Evolutionary conservation across 2,888 invertebrate species (phyloP).

Genomic region (Catocala fraxini): DNA sequence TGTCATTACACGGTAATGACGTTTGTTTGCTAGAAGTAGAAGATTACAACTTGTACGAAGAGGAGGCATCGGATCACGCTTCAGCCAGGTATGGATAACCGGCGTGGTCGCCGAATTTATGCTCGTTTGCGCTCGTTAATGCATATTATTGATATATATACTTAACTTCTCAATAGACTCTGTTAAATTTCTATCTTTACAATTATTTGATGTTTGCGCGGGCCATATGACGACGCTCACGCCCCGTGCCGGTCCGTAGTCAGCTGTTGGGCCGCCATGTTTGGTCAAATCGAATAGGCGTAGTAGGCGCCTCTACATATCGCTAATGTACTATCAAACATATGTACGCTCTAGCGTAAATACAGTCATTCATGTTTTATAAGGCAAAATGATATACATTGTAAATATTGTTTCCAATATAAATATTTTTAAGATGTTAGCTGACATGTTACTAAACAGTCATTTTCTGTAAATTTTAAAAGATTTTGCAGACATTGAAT

Average conservation of each 20-base stretch:
- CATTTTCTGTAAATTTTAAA: neutral
- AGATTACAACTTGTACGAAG: slow-evolving; percentile 86
- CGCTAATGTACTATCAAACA: slow-evolving; percentile 68
- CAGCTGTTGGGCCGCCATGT: slow-evolving; percentile 88
- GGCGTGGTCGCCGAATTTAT: slow-evolving; percentile 76
- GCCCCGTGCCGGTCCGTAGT: slow-evolving; percentile 85
- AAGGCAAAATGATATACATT: slow-evolving; percentile 9
- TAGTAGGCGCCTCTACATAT: slow-evolving; percentile 76
- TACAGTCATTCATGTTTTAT: slow-evolving; percentile 62
- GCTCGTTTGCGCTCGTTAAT: slow-evolving; percentile 34
- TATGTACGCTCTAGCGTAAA: slow-evolving; percentile 64
- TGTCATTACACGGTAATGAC: slow-evolving; percentile 87
- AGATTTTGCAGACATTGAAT: too few species aligned
- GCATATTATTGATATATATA: neutral
- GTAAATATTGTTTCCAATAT: slow-evolving; percentile 10
- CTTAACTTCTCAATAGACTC: slow-evolving; percentile 11
- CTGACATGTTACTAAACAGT: neutral
- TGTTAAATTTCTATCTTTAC: slow-evolving; percentile 15
- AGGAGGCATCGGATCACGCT: slow-evolving; percentile 87
- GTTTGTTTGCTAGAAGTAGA: slow-evolving; percentile 86
- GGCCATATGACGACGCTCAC: slow-evolving; percentile 76
- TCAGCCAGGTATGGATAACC: slow-evolving; percentile 83
- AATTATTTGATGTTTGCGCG: slow-evolving; percentile 49
- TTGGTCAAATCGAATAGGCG: slow-evolving; percentile 86
- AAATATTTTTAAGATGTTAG: neutral